Evolutionary conservation across 2,113 vertebrate genomes (phyloP).

Genomic region (Quiscalus mexicanus): DNA sequence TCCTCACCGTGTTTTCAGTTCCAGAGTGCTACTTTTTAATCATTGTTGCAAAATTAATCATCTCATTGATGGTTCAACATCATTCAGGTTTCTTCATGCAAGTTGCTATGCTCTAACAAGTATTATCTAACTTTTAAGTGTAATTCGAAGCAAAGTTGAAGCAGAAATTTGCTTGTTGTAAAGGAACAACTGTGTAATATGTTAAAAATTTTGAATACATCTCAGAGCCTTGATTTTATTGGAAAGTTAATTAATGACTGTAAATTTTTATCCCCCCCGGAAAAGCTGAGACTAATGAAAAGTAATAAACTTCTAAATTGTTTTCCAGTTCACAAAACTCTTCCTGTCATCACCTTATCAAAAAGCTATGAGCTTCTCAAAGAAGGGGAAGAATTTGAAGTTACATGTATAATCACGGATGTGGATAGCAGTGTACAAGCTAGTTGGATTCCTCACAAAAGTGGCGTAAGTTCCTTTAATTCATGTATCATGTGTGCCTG

Average conservation of each 20-base stretch:
- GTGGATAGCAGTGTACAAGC: slow-evolving; percentile 85
- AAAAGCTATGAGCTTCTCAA: slow-evolving; percentile 81
- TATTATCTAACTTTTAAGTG: neutral
- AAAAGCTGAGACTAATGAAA: slow-evolving; percentile 34
- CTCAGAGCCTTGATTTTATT: slow-evolving; percentile 26
- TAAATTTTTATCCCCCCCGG: neutral
- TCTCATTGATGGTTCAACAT: neutral
- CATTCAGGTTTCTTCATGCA: neutral
- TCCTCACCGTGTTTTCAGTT: neutral
- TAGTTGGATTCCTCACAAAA: slow-evolving; percentile 79
- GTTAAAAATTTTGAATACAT: neutral
- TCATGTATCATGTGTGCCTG: neutral
- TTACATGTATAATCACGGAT: slow-evolving; percentile 86
- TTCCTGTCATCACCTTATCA: slow-evolving; percentile 82
- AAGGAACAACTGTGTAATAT: neutral
- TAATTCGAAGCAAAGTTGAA: neutral
- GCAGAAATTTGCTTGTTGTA: neutral
- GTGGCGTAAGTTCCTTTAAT: slow-evolving; percentile 78
- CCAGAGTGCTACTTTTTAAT: neutral
- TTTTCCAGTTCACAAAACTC: slow-evolving; percentile 82
- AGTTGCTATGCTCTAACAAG: neutral
- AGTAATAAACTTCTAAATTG: slow-evolving; percentile 42
- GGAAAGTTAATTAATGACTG: slow-evolving; percentile 54
- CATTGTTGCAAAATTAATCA: accelerated
- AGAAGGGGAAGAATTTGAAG: slow-evolving; percentile 81